Base-by-base conservation (phyloP, 2,888 invertebrate species). In the Parnassius smintheus region DNA sequence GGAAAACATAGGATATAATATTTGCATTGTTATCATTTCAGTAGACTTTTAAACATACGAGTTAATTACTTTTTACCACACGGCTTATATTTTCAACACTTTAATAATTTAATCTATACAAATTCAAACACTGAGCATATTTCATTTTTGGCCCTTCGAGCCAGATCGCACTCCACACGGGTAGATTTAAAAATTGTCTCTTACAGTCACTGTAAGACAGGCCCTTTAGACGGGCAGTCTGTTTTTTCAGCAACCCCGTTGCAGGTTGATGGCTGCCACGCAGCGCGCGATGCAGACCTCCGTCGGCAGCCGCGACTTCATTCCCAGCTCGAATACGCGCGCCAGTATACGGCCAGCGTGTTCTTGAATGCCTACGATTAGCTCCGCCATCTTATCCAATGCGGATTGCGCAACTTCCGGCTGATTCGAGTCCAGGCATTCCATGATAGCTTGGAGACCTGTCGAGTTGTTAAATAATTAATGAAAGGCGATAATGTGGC, bases 291-390 rank as follows among this genome's bases (percentile, higher is more conserved):
- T 95, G 80, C 95, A 95, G 13, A 93, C 85, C 65, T 94, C 94
- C 0, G 96, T 96, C 72, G 96, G 96, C 62, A 96, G 93, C 64
- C 96, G 95, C 8, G 96, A 95, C 69, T 93, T 94, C 65, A 97
- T 93, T 2, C 97, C 98, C 53, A 98, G 92, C 69, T 95, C 94
- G 86, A 98, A 98, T 1, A 96, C 96, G 66, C 95, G 94, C 76
- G 94, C 93, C 71, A 98, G 92, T 58, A 98, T 92, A 59, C 94
- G 93, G 61, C 94, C 93, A 0, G 97, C 96, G 83, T 96, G 95
- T 84, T 98, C 98, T 90, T 96, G 97, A 91, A 96, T 93, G 67
- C 97, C 95, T 11, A 96, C 92, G 59, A 96, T 93, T 68, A 98
- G 94, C 75, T 98, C 98, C 0, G 97, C 95, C 56, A 98, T 90